Conservation (phyloP, 2,113 vertebrate genomes). For the Takifugu bimaculatus region DNA sequence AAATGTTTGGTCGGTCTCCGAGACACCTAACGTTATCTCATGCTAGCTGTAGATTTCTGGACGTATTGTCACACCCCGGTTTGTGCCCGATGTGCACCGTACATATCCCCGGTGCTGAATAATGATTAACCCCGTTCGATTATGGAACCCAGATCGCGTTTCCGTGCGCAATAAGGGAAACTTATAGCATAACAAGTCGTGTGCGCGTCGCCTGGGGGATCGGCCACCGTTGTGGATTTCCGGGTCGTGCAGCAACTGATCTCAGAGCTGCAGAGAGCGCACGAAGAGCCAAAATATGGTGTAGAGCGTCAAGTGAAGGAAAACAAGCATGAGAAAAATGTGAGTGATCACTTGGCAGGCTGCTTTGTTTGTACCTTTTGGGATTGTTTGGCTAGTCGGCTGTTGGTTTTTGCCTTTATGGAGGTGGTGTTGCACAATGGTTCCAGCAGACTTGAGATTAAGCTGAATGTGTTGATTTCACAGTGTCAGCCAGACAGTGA, state of each 20-base stretch:
- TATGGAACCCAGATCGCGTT: constrained; percentile 34
- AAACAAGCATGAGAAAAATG: constrained; percentile 5
- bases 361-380: constrained; percentile 23
- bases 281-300: constrained; percentile 15
- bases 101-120: constrained; percentile 53
- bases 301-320: constrained; percentile 5
- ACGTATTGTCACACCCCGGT: constrained; percentile 65
- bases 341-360: constrained; percentile 13
- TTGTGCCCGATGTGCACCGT: constrained; percentile 55
- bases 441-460: constrained; percentile 22
- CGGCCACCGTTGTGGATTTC: constrained; percentile 61
- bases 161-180: constrained; percentile 41
- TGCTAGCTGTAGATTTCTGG: constrained; percentile 52
- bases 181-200: constrained; percentile 30
- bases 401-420: constrained; percentile 15
- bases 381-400: constrained; percentile 7
- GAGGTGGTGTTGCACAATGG: constrained; percentile 33
- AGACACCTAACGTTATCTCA: constrained; percentile 27
- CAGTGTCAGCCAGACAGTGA: constrained; percentile 21
- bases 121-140: constrained; percentile 54
- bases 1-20: constrained; percentile 22
- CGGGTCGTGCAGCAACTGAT: constrained; percentile 56
- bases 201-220: constrained; percentile 32
- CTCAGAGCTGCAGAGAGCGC: constrained; percentile 4
- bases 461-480: constrained; percentile 23